Percentiles rank a stretch among this genome's conserved stretches.
phyloP scores from a whole-genome alignment of 2,797 vertebrate species.

The Kryptopterus vitreolus region DNA sequence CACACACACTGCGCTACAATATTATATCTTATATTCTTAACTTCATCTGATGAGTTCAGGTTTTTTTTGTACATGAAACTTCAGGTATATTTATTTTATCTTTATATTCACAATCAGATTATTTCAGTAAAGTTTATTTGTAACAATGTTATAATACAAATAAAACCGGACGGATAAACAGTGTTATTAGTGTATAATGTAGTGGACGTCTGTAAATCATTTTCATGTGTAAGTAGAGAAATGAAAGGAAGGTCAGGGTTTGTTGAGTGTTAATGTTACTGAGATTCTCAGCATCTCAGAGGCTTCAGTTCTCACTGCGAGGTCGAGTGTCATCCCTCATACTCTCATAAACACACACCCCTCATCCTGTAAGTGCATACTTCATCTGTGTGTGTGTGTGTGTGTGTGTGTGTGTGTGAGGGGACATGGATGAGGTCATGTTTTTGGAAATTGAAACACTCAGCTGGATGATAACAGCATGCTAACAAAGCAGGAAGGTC shows the following conservation, averaged over 20 bases:
- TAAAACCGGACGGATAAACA: no score
- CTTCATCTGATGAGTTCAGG: no score
- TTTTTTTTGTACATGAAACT: no score
- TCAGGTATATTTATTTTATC: no score
- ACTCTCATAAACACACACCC: not conserved
- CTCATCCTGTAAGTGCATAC: not conserved
- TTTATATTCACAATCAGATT: no score
- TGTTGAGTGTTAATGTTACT: not conserved
- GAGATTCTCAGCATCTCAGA: not conserved
- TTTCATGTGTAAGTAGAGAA: not conserved
- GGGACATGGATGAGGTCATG: slow-evolving; percentile 6
- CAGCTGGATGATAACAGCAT: not conserved
- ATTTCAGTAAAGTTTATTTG: no score
- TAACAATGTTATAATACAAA: no score
- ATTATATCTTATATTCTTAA: no score
- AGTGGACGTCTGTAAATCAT: not conserved
- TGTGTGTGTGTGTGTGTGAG: not conserved
- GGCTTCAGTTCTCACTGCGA: not conserved
- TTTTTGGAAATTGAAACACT: slow-evolving; percentile 11
- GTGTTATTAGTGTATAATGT: no score
- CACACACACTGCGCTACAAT: no score
- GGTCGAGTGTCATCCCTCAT: not conserved
- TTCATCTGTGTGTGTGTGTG: not conserved
- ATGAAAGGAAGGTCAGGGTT: not conserved
- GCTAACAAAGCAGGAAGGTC: not conserved